Evolutionary conservation across 1,140 invertebrate species (phyloP), one percentile per base, ranked within the genome.

Genomic region (Drosophila punjabiensis): DNA sequence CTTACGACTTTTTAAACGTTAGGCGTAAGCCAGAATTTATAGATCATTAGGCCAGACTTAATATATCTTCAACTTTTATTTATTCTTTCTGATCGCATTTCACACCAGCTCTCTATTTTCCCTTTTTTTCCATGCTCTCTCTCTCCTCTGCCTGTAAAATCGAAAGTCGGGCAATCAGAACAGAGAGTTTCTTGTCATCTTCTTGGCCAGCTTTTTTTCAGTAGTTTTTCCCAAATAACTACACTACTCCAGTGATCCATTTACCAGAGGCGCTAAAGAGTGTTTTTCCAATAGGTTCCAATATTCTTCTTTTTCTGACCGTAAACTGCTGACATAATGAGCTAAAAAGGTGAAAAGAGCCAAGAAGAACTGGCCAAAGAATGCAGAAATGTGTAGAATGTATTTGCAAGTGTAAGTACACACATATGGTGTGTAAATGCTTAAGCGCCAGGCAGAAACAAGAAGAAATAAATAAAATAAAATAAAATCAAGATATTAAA

Each of bases 241-340:
- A 43, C 45, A 52, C 50, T 65, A 64, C 45, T 70, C 67, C 30
- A 70, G 47, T 70, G 63, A 67, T 67, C 63, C 30, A 70, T 70
- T 70, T 70, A 32, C 16, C 16, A 20, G 30, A 33, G 20, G 28
- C 37, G 35, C 50, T 13, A 16, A 20, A 45, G 63, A 53, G 67
- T 66, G 18, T 55, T 70, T 70, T n/a, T n/a, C n/a, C n/a, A n/a
- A n/a, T n/a, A n/a, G n/a, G n/a, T n/a, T 70, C 32, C 67, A 45
- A 70, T 68, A 37, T 64, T 82, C 50, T 64, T 30, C 33, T 53
- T 20, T 52, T 35, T 63, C 30, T 52, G 64, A 60, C 37, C 61
- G n/a, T 37, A 82, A 82, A 81, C 62, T 73, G 47, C 56, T 67
- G 81, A 75, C 81, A 83, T 83, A 83, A 83, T 84, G 81, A 79